Evolutionary conservation across 2,888 invertebrate genomes (phyloP), one percentile per base, ranked within the genome.

Genomic region (Lepidochitona cinerea): DNA sequence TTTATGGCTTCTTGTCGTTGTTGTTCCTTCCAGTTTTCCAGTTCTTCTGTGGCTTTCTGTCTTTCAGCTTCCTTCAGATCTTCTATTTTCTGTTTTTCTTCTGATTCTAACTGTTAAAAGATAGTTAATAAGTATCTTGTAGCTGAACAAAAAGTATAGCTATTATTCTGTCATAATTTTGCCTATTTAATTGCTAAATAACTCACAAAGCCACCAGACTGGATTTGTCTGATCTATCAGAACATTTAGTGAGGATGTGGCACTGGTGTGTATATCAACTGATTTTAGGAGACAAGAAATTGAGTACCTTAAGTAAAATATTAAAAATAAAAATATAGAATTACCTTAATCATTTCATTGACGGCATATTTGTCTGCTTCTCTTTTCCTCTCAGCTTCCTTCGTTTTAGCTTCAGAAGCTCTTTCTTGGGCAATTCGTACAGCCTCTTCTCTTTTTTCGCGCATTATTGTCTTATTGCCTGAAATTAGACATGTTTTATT

Each of bases 81-180:
- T 74, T 94, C 93, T 90, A 96, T 95, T 78, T 93, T 86, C 53
- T 92, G 89, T 76, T 94, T 92, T 66, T 93, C 93, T 79, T 91
- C 90, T 0, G 92, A 92, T 80, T 94, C 93, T 18, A 89, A 75
- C 89, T 90, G 72, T 7, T 70, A 73, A 53, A 36, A 12, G 32
- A n/a, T n/a, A n/a, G n/a, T n/a, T n/a, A n/a, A n/a, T n/a, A n/a
- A n/a, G n/a, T n/a, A n/a, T n/a, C n/a, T n/a, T n/a, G n/a, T n/a
- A n/a, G n/a, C n/a, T n/a, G n/a, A n/a, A n/a, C n/a, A n/a, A n/a
- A n/a, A n/a, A n/a, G n/a, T n/a, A n/a, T n/a, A n/a, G n/a, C n/a
- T n/a, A n/a, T n/a, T n/a, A n/a, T n/a, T n/a, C n/a, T n/a, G n/a
- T n/a, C n/a, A n/a, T n/a, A n/a, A n/a, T n/a, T n/a, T n/a, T n/a